Percentiles rank a stretch among this genome's conserved stretches.
Evolutionary conservation across 2,113 vertebrate species (phyloP).

Genomic region (Pan troglodytes): NHGRI_mPanTro3-v2.1_pri NC_072413.2:47761001-47761500

Average conservation of each 20-base stretch:
- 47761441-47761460: constrained; percentile 87
- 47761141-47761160: neutral
- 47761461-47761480: constrained; percentile 93
- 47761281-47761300: too few species aligned
- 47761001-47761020: neutral
- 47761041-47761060: neutral
- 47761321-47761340: too few species aligned
- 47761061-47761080: neutral
- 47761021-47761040: constrained; percentile 10
- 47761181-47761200: too few species aligned
- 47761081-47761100: neutral
- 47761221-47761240: too few species aligned
- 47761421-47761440: neutral
- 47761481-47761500: constrained; percentile 84
- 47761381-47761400: neutral
- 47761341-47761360: too few species aligned
- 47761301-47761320: too few species aligned
- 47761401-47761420: neutral
- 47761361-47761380: neutral
- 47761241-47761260: too few species aligned
- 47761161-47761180: neutral
- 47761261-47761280: too few species aligned
- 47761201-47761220: too few species aligned
- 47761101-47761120: neutral
- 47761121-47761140: neutral